phyloP scores from a whole-genome alignment of 2,888 invertebrate species.

The Drosophila formosana region DNA sequence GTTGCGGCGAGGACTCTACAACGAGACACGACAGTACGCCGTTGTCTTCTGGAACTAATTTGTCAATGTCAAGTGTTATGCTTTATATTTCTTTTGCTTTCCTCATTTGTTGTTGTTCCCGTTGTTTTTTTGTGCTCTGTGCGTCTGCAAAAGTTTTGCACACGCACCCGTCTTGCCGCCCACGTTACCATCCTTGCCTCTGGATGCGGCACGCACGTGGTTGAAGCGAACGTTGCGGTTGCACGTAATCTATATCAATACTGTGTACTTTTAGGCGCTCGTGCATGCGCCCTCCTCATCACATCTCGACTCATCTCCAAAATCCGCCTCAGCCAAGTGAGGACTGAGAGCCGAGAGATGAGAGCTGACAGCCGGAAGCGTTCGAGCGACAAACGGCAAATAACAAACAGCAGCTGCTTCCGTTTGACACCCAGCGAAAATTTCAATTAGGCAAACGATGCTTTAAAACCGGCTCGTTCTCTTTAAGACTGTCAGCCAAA shows the following conservation, averaged over 20 bases:
- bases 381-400: slow-evolving; percentile 59
- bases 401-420: slow-evolving; percentile 56
- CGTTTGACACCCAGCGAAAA: slow-evolving; percentile 55
- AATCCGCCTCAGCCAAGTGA: slow-evolving; percentile 34
- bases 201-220: slow-evolving; percentile 28
- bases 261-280: slow-evolving; percentile 65
- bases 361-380: slow-evolving; percentile 61
- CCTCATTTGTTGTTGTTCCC: slow-evolving; percentile 1
- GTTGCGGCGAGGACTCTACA: slow-evolving; percentile 17
- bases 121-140: slow-evolving; percentile 11
- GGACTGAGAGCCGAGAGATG: slow-evolving; percentile 46
- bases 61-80: slow-evolving; percentile 84
- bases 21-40: slow-evolving; percentile 31
- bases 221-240: slow-evolving; percentile 51
- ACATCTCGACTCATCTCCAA: neutral
- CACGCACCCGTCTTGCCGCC: slow-evolving; percentile 40
- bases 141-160: slow-evolving; percentile 62
- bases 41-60: slow-evolving; percentile 81
- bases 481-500: slow-evolving; percentile 34
- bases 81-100: slow-evolving; percentile 58
- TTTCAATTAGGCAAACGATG: slow-evolving; percentile 62
- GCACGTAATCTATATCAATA: slow-evolving; percentile 75
- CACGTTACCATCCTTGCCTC: neutral
- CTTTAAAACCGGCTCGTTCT: slow-evolving; percentile 15
- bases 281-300: slow-evolving; percentile 53